These are phyloP conservation scores for Coremacera marginata DNA, from an alignment of 2,888 invertebrate genomes.

Conservation along the genomic window DNA sequence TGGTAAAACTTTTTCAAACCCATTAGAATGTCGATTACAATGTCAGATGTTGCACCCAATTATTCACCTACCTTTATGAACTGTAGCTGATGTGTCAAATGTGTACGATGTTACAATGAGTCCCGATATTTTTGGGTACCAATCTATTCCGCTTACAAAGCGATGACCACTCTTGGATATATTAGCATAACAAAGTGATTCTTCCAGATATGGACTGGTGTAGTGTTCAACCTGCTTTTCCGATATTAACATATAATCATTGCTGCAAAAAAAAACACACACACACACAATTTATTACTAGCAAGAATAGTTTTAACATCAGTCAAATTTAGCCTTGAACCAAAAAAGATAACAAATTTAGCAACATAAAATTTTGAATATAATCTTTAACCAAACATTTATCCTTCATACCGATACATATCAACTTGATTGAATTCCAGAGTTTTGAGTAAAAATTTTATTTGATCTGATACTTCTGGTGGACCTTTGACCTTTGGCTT, in stretches of 20 bases:
- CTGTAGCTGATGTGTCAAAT: slow-evolving; percentile 71
- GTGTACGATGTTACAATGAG: slow-evolving; percentile 78
- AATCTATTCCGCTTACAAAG: slow-evolving; percentile 75
- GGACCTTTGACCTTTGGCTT: slow-evolving; percentile 51
- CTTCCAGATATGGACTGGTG: slow-evolving; percentile 62
- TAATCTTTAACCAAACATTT: background rate
- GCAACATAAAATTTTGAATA: background rate
- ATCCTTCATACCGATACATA: slow-evolving; percentile 63
- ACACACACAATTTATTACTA: too few species aligned
- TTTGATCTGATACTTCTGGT: slow-evolving; percentile 61
- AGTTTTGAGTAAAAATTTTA: slow-evolving; percentile 61
- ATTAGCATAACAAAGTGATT: slow-evolving; percentile 76
- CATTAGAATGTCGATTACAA: too few species aligned
- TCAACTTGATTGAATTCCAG: slow-evolving; percentile 69
- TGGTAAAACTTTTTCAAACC: too few species aligned
- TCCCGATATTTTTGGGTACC: slow-evolving; percentile 81
- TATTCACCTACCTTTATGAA: slow-evolving; percentile 54
- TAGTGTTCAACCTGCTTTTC: slow-evolving; percentile 57
- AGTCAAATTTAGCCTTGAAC: background rate
- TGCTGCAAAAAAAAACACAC: slow-evolving; percentile 50
- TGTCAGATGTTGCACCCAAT: too few species aligned
- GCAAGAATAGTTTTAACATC: background rate
- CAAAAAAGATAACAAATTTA: background rate
- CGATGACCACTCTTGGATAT: slow-evolving; percentile 76
- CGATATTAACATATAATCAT: slow-evolving; percentile 66